Evolutionary conservation across 2,113 vertebrate genomes (phyloP).

Genomic region (Paramisgurnus dabryanus): DNA sequence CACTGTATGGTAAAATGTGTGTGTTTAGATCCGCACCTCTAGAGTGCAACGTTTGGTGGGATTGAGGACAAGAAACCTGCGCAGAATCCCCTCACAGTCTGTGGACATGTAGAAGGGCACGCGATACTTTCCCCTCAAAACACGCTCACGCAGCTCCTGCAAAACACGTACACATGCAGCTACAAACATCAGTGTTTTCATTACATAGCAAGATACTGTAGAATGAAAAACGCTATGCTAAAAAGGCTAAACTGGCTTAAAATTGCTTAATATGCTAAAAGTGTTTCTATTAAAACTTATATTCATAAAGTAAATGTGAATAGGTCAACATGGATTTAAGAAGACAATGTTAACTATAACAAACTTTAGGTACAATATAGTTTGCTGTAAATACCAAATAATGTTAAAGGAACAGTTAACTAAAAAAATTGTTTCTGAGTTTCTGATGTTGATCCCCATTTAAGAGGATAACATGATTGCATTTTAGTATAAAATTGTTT

Average conservation of each 20-base stretch:
- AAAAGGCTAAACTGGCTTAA: no score
- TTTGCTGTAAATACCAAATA: not conserved
- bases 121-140: slow-evolving; percentile 92
- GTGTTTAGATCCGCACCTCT: slow-evolving; percentile 74
- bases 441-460: no score
- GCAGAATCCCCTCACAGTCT: slow-evolving; percentile 92
- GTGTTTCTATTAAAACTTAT: no score
- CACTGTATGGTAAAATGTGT: not conserved
- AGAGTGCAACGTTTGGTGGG: slow-evolving; percentile 91
- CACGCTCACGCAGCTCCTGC: slow-evolving; percentile 91
- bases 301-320: not conserved
- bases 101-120: slow-evolving; percentile 98
- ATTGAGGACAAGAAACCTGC: slow-evolving; percentile 91
- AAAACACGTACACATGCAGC: slow-evolving; percentile 30
- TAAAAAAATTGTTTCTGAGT: no score
- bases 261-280: no score
- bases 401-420: no score
- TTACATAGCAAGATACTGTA: no score
- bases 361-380: no score
- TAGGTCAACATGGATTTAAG: not conserved
- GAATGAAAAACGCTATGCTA: no score
- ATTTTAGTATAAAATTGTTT: no score
- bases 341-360: no score
- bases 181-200: not conserved
- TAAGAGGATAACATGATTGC: no score